Conservation (phyloP, 2,888 invertebrate genomes). For the Steromphala cineraria region DNA sequence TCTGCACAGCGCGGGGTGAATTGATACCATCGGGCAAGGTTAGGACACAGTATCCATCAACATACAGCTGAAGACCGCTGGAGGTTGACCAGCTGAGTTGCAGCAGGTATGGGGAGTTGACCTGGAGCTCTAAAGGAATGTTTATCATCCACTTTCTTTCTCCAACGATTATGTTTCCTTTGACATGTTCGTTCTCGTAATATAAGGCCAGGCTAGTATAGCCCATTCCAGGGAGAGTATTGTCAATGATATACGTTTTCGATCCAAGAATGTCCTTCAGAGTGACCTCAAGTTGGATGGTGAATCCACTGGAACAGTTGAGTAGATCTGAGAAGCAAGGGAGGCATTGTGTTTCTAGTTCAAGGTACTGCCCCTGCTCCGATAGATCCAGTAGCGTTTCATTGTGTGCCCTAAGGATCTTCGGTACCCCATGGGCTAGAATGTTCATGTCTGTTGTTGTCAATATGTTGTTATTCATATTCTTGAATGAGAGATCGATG, state of each 20-base stretch:
- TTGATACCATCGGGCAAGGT: background rate
- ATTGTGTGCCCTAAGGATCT: slow-evolving; percentile 10
- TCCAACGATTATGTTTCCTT: background rate
- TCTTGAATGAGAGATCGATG: slow-evolving; percentile 33
- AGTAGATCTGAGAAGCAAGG: slow-evolving; percentile 28
- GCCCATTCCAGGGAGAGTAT: background rate
- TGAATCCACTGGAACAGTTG: slow-evolving; percentile 35
- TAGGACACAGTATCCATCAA: background rate
- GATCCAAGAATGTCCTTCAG: slow-evolving; percentile 15
- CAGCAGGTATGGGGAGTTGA: background rate
- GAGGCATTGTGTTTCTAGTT: slow-evolving; percentile 26
- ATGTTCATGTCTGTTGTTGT: slow-evolving; percentile 33
- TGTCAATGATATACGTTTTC: slow-evolving; percentile 28
- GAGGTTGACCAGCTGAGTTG: slow-evolving; percentile 16
- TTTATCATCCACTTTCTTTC: slow-evolving; percentile 23
- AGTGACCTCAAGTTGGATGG: slow-evolving; percentile 29
- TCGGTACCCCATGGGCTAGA: slow-evolving; percentile 30
- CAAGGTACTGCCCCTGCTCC: slow-evolving; percentile 34
- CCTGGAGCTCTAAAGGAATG: slow-evolving; percentile 3
- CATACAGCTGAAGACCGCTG: background rate
- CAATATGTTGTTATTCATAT: slow-evolving; percentile 24
- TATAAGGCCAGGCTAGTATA: slow-evolving; percentile 17
- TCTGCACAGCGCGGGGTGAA: background rate
- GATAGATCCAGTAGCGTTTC: slow-evolving; percentile 29
- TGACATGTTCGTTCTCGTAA: slow-evolving; percentile 19